These are phyloP conservation scores for Nymphalis io DNA, from an alignment of 1,140 invertebrate species.

Conservation along the genomic window DNA sequence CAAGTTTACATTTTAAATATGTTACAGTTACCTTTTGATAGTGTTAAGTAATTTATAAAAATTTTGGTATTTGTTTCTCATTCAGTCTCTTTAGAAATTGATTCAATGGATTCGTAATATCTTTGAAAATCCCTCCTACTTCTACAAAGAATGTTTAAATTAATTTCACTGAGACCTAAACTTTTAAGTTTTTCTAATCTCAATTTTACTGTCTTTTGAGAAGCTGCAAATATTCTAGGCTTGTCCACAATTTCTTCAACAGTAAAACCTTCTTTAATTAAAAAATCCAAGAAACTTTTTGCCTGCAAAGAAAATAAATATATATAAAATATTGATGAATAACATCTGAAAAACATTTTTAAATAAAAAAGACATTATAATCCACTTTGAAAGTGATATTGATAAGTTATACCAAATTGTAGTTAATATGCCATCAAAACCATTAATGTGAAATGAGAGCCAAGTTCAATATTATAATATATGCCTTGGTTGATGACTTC, in stretches of 20 bases:
- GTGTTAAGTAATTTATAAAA: no score
- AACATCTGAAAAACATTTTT: no score
- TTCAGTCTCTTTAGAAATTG: conserved; percentile 31
- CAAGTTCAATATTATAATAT: no score
- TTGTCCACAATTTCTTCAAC: conserved; percentile 68
- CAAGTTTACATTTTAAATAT: no score
- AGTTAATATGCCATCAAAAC: no score
- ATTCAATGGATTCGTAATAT: conserved; percentile 62
- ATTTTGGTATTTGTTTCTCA: neutral
- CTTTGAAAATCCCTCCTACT: conserved; percentile 74
- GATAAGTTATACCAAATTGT: no score
- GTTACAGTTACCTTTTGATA: no score
- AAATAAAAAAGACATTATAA: conserved; percentile 13
- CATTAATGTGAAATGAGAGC: no score
- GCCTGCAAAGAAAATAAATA: conserved; percentile 57
- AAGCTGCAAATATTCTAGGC: conserved; percentile 68
- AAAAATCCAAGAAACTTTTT: conserved; percentile 71
- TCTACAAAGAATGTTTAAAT: conserved; percentile 74
- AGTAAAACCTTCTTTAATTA: conserved; percentile 67
- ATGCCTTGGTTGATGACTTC: no score
- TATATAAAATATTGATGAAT: neutral
- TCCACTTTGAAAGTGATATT: neutral
- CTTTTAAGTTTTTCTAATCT: conserved; percentile 61
- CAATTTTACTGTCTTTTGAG: conserved; percentile 67
- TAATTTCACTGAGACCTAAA: conserved; percentile 62